Percentiles rank a stretch among this genome's conserved stretches.
These are phyloP conservation scores for Notamacropus eugenii DNA, from an alignment of 2,797 vertebrate genomes.

Conservation along the genomic window DNA sequence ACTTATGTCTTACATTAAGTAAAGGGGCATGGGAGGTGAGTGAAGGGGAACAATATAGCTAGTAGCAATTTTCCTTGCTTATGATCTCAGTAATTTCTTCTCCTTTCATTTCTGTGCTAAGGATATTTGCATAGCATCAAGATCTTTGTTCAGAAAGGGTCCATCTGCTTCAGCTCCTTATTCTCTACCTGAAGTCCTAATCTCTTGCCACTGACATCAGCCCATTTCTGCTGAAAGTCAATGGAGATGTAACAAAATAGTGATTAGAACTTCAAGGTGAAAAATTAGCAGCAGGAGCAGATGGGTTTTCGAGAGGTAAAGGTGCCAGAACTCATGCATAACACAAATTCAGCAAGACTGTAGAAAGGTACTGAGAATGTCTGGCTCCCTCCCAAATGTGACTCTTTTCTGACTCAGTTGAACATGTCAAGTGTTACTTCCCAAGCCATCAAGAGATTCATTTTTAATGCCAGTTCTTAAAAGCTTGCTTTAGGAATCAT, in stretches of 20 bases:
- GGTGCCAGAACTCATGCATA: slow-evolving; percentile 79
- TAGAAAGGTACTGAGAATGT: slow-evolving; percentile 53
- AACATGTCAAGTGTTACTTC: neutral
- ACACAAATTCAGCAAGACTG: slow-evolving; percentile 20
- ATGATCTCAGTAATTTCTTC: slow-evolving; percentile 20
- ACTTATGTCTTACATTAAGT: neutral
- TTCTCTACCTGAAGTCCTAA: slow-evolving; percentile 67
- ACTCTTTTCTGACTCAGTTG: neutral
- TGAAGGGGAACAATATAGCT: neutral
- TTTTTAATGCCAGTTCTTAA: neutral
- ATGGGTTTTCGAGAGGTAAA: slow-evolving; percentile 77
- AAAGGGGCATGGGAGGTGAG: neutral
- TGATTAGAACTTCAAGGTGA: slow-evolving; percentile 81
- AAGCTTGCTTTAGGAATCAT: neutral
- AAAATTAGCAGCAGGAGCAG: slow-evolving; percentile 74
- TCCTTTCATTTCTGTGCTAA: slow-evolving; percentile 9
- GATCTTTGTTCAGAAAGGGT: slow-evolving; percentile 48
- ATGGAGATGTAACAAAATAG: slow-evolving; percentile 48
- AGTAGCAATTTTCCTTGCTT: slow-evolving; percentile 56
- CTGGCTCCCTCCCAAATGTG: neutral
- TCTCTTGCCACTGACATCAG: slow-evolving; percentile 63
- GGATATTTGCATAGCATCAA: slow-evolving; percentile 57
- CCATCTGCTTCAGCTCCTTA: slow-evolving; percentile 78
- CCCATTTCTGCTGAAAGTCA: slow-evolving; percentile 53
- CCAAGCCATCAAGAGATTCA: neutral